Conservation (phyloP, 2,797 vertebrate genomes). For the Aplochiton taeniatus region DNA sequence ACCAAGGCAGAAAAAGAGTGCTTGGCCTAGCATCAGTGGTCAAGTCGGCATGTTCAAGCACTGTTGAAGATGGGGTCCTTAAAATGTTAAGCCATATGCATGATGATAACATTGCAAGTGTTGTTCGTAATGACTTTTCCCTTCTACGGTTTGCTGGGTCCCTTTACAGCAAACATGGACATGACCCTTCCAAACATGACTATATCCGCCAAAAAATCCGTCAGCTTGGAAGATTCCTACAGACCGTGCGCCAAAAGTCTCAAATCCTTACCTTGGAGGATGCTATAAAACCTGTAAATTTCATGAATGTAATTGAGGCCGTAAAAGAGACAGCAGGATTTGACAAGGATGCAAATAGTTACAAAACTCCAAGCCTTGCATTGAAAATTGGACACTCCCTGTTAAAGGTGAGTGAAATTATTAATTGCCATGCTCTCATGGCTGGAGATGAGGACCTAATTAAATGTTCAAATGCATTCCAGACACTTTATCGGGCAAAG, state of each 20-base stretch:
- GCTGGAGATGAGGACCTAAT: conserved; percentile 6
- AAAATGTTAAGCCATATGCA: conserved; percentile 44
- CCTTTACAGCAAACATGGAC: conserved; percentile 37
- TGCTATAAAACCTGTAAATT: conserved; percentile 18
- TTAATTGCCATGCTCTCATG: conserved; percentile 19
- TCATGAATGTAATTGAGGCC: conserved; percentile 3
- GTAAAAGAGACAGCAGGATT: conserved; percentile 13
- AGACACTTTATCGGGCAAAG: conserved; percentile 22
- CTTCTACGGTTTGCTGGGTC: conserved; percentile 35
- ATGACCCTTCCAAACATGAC: conserved; percentile 31
- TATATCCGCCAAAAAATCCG: conserved; percentile 44
- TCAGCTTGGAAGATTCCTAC: conserved; percentile 27
- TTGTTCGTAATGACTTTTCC: conserved; percentile 42
- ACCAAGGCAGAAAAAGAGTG: not conserved
- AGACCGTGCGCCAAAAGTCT: not conserved
- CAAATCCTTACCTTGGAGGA: conserved; percentile 9
- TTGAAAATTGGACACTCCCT: conserved; percentile 19
- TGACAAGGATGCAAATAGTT: conserved; percentile 11
- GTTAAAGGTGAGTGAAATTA: conserved; percentile 13
- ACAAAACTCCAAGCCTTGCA: conserved; percentile 16
- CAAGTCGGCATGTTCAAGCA: too few relatives aligned
- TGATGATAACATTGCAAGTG: conserved; percentile 27
- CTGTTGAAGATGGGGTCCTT: conserved; percentile 21
- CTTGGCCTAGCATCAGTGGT: conserved; percentile 8
- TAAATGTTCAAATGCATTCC: conserved; percentile 12